Percentiles rank a stretch among this genome's conserved stretches.
Conservation (phyloP, 2,113 vertebrate genomes). For the Pangasianodon gigas region DNA sequence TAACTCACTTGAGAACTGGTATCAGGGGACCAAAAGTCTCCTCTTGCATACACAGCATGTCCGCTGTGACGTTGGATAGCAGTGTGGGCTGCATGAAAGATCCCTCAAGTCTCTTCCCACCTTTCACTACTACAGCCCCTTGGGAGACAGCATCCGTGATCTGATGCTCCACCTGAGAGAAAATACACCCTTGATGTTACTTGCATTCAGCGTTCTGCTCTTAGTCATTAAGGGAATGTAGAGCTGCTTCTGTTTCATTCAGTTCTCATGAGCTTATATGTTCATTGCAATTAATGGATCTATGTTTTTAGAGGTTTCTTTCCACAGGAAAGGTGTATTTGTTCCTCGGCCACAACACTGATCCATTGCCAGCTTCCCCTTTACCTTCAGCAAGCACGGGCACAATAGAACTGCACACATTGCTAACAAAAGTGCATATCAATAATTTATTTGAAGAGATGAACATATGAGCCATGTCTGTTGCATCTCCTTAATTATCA, state of each 20-base stretch:
- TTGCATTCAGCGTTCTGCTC: background rate
- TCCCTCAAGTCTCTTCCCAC: conserved; percentile 83
- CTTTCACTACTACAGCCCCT: conserved; percentile 83
- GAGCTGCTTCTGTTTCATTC: background rate
- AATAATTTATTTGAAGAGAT: background rate
- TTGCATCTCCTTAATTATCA: background rate
- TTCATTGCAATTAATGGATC: background rate
- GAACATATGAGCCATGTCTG: background rate
- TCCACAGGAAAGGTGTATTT: background rate
- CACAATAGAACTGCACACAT: background rate
- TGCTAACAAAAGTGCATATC: background rate
- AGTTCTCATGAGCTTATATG: background rate
- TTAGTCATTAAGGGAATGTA: background rate
- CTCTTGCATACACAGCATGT: conserved; percentile 88
- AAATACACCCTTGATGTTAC: background rate
- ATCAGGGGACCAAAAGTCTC: conserved; percentile 94
- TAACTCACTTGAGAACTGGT: conserved; percentile 86
- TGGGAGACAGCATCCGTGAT: conserved; percentile 83
- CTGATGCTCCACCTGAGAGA: conserved; percentile 83
- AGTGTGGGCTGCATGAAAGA: conserved; percentile 95
- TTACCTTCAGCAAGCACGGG: background rate
- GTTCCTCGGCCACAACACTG: background rate
- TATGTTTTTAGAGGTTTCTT: background rate
- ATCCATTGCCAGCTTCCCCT: background rate
- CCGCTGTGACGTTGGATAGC: conserved; percentile 79